Evolutionary conservation across 35 echinoderm and acorn worm genomes (phyloP), one percentile per base, ranked within the genome.

Genomic region (Ophiothrix spiculata): DNA sequence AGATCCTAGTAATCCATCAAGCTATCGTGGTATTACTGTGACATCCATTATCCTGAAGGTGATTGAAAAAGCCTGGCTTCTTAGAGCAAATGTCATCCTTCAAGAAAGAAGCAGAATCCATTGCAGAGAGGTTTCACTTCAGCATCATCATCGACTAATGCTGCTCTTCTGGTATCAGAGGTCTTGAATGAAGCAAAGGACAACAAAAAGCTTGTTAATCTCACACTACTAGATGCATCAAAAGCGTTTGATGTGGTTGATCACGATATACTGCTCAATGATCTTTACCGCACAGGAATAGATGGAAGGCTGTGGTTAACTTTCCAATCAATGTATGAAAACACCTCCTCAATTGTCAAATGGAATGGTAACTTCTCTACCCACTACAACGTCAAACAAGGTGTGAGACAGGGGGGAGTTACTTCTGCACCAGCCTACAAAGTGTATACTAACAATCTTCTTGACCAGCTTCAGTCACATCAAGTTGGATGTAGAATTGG

Each of bases 171-270:
- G 17, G 60, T 69, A 10, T 69, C 60, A 15, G 60, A 69, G 29
- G 60, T 28, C 8, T 25, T 69, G 60, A 69, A 69, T 69, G 60
- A 69, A 15, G 60, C 60, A 10, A 15, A 69, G 17, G 60, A 69
- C 23, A 15, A n/a, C 29, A 69, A 69, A 28, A 69, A 6, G 4
- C 60, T 28, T 25, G 60, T 69, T 69, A 15, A 69, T 69, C 16
- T 69, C 23, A 69, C 60, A 25, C 8, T n/a, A n/a, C n/a, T 15
- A 25, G 60, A n/a, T 15, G 8, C 10, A 10, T 69, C 60, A n/a
- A 69, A 69, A 69, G 60, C 60, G 1, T 69, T 69, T 69, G 60
- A 69, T 69, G 60, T 69, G 60, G 60, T 15, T 15, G 60, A 69
- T 28, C 8, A 69, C 29, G 60, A n/a, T 25, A 69, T 69, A 10